Conservation (phyloP, 2,888 invertebrate genomes). For the Gryllus longicercus region DNA sequence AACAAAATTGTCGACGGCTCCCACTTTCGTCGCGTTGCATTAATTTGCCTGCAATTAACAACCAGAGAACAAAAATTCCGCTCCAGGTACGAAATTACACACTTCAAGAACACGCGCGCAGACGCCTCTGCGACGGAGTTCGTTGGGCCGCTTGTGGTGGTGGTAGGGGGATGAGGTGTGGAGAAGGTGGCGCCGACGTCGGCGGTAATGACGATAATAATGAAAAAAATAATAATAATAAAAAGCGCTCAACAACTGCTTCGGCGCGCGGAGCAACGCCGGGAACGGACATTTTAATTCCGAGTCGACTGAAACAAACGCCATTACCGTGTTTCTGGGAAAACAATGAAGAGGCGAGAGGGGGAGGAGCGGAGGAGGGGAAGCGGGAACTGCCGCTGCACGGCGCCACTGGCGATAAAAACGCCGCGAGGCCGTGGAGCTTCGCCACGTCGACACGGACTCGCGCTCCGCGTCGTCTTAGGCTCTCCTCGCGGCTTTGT, state of each 20-base stretch:
- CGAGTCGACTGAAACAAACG: neutral
- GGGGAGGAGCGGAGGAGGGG: neutral
- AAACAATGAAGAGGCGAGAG: slow-evolving; percentile 9
- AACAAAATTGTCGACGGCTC: neutral
- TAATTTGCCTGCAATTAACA: neutral
- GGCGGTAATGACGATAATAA: neutral
- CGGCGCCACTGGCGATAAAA: neutral
- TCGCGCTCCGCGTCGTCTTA: no score
- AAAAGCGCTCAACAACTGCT: neutral
- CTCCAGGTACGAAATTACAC: neutral
- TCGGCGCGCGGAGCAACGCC: neutral
- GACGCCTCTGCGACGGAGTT: no score
- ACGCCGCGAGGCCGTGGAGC: no score
- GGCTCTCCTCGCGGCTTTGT: no score
- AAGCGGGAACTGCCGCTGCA: neutral
- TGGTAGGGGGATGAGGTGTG: neutral
- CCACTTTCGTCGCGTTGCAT: slow-evolving; percentile 6
- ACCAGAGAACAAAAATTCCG: neutral
- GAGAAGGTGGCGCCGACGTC: neutral
- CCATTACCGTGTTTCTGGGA: slow-evolving; percentile 3
- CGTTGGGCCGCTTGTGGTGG: no score
- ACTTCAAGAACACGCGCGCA: no score
- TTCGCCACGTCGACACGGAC: no score
- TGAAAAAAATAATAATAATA: neutral
- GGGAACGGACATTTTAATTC: neutral